Evolutionary conservation across 2,888 invertebrate species (phyloP), one percentile per base, ranked within the genome.

Genomic region (Leptopterna dolabrata): DNA sequence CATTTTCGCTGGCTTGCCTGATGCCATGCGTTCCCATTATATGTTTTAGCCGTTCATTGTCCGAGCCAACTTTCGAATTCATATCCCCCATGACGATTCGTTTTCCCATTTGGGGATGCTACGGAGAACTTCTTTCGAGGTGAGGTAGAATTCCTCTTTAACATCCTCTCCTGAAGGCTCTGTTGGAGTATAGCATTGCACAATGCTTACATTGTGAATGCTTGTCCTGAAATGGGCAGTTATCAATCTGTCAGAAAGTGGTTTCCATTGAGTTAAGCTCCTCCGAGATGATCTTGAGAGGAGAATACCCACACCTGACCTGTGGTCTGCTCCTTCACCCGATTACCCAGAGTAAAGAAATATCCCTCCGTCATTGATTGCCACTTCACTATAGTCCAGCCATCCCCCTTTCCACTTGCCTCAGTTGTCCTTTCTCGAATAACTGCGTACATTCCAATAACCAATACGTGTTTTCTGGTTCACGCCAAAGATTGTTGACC

Each of bases 221-320:
- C 24, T 70, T n/a, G 70, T n/a, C 19, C 19, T 11, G 24, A 70
- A 70, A 19, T 19, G 70, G 13, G 70, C 70, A 70, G 70, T 70
- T 19, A 47, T 7, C 30, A 83, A 16, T 30, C 81, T 87, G 29
- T 81, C 81, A 7, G 81, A 87, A 27, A 82, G n/a, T 11, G 87
- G 87, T 6, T 45, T 87, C 81, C 87, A 87, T 3, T 82, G 41
- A 7, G 36, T 41, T 27, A 87, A 45, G 43, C 81, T 41, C 36
- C 16, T 55, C 43, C 55, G 80, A n/a, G 81, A 29, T 63, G 19
- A 70, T 19, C 9, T 47, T 16, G 55, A 51, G 11, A 87, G 6
- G 11, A 87, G 81, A 7, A 87, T 55, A 30, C 81, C 87, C 16
- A 87, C 87, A 1, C 87, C 87, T 63, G 55, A 51, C 63, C 80